Base-by-base conservation (phyloP, 2,113 vertebrate species). In the Cyrtonyx montezumae region DNA sequence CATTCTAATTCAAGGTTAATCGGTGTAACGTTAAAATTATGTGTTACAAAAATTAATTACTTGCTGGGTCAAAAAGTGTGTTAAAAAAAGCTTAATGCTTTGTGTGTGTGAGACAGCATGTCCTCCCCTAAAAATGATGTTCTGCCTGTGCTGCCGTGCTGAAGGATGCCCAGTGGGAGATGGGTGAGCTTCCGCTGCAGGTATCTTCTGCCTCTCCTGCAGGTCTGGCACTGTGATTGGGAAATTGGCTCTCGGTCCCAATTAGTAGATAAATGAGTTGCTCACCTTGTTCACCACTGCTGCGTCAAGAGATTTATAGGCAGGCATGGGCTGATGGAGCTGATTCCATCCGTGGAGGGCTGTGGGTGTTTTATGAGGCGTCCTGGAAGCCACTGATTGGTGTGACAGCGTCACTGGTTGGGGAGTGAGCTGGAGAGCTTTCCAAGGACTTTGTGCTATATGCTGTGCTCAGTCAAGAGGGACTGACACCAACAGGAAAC, bases 1-100 rank as follows among this genome's bases (percentile, higher is more conserved):
- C 88, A 87, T 96, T 98, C 94, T 96, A 96, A 97, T 97, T 96
- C 93, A 96, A 94, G 97, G 97, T 98, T 98, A 97, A 98, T 98
- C 97, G 97, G 95, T 96, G 88, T 96, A 97, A 94, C 96, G 96
- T 97, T 97, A 97, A 97, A 97, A 98, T 97, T 97, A 96, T 88
- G 66, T 82, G 96, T 95, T 98, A 95, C 93, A 96, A 94, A 97
- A 98, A 96, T 97, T 97, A 97, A 97, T 98, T 97, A 96, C 92
- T 93, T 73, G 8, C 36, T 91, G 75, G 97, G 97, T 98, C 97
- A 97, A 88, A 97, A 97, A 89, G 77, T 45, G 34, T 96, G 86
- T 92, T 97, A 82, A 96, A 96, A 96, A 96, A 97, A 96, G 91
- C 81, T 10, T 83, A 81, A 74, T 85, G 51, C 62, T n/a, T 79